Conservation (phyloP, 2,797 vertebrate species). For the Chrosomus eos region DNA sequence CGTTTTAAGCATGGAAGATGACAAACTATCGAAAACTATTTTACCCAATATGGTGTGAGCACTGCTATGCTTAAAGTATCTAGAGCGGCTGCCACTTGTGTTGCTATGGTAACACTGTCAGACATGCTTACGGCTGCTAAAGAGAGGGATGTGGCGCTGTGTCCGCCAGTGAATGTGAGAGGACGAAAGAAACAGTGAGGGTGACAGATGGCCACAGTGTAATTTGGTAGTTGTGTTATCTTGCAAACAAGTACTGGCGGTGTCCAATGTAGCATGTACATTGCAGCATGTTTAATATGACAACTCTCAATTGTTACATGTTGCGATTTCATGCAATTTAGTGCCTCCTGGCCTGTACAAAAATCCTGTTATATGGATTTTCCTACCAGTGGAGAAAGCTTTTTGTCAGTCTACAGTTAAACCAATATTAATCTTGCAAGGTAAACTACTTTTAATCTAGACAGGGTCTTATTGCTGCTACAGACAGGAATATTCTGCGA, state of each 20-base stretch:
- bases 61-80: background rate
- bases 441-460: background rate
- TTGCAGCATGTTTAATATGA: background rate
- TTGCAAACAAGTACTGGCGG: background rate
- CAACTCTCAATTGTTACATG: background rate
- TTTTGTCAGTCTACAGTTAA: background rate
- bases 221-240: conserved; percentile 14
- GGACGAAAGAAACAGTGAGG: conserved; percentile 11
- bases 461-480: background rate
- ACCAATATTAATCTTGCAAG: background rate
- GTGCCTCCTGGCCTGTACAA: background rate
- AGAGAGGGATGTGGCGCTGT: conserved; percentile 15
- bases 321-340: background rate
- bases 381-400: background rate
- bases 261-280: background rate
- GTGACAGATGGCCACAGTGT: conserved; percentile 40
- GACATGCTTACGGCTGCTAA: conserved; percentile 12
- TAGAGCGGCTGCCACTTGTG: conserved; percentile 18
- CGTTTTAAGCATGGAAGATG: background rate
- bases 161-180: conserved; percentile 15
- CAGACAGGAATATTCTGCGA: too few species aligned
- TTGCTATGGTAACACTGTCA: conserved; percentile 29
- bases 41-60: background rate
- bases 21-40: background rate
- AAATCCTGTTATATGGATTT: background rate